Percentiles rank a stretch among this genome's conserved stretches.
Conservation (phyloP, 1,140 invertebrate genomes). For the Drosophila obscura region DNA sequence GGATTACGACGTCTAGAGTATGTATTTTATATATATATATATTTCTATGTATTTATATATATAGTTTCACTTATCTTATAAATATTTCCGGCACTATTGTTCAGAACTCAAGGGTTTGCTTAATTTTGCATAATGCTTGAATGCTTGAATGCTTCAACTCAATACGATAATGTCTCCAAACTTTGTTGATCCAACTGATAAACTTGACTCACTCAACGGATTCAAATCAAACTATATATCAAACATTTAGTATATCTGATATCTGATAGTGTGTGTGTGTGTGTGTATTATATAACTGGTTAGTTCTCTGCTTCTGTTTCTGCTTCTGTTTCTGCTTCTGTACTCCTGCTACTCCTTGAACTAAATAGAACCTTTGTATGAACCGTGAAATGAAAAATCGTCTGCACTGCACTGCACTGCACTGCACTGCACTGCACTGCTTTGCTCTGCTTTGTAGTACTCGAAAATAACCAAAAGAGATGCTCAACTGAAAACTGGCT, state of each 20-base stretch:
- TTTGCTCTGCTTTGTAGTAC: slow-evolving; percentile 46
- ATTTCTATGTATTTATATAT: slow-evolving; percentile 65
- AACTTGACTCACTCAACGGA: slow-evolving; percentile 35
- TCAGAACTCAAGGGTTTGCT: slow-evolving; percentile 62
- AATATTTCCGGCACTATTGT: slow-evolving; percentile 82
- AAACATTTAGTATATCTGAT: slow-evolving; percentile 2
- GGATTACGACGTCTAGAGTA: slow-evolving; percentile 67
- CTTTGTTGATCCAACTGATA: slow-evolving; percentile 52
- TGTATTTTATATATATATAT: slow-evolving; percentile 55
- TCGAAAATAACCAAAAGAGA: slow-evolving; percentile 56
- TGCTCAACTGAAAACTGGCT: slow-evolving; percentile 73
- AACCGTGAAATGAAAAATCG: slow-evolving; percentile 62
- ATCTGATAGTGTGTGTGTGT: slow-evolving; percentile 14
- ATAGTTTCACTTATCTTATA: slow-evolving; percentile 61
- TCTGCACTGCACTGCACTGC: neutral
- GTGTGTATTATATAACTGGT: slow-evolving; percentile 20
- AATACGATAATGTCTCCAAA: slow-evolving; percentile 54
- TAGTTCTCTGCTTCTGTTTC: slow-evolving; percentile 23
- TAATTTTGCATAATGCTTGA: slow-evolving; percentile 34
- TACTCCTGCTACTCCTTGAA: slow-evolving; percentile 28
- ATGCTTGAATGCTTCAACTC: slow-evolving; percentile 7
- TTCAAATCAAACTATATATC: slow-evolving; percentile 33
- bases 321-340: slow-evolving; percentile 26
- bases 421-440: neutral
- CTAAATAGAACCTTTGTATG: slow-evolving; percentile 76